These are phyloP conservation scores for Phyllopteryx taeniolatus DNA, from an alignment of 2,113 vertebrate genomes.

Conservation along the genomic window DNA sequence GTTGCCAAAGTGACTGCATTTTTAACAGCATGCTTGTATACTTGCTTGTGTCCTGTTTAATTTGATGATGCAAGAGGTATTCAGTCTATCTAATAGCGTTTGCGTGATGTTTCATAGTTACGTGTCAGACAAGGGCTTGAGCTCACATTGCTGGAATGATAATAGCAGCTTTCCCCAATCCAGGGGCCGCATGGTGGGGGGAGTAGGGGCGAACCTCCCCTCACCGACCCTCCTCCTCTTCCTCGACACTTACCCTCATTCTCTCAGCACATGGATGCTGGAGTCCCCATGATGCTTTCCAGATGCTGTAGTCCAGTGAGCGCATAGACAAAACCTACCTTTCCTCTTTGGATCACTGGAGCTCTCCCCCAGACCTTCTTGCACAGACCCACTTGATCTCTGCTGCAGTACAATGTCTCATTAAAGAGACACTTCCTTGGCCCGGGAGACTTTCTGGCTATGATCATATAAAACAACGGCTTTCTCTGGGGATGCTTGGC, in stretches of 20 bases:
- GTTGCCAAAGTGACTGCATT: neutral
- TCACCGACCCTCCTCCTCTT: constrained; percentile 46
- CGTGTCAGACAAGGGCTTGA: constrained; percentile 67
- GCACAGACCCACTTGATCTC: constrained; percentile 24
- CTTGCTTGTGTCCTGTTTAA: constrained; percentile 58
- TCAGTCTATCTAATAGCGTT: constrained; percentile 71
- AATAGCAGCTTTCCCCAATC: constrained; percentile 71
- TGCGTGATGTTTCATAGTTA: constrained; percentile 77
- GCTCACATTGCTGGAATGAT: constrained; percentile 75
- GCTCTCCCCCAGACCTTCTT: constrained; percentile 26
- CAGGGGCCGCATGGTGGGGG: constrained; percentile 26
- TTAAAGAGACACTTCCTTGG: constrained; percentile 64
- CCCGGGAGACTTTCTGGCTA: constrained; percentile 47
- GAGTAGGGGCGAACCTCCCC: constrained; percentile 38
- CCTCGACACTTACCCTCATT: constrained; percentile 44
- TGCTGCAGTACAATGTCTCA: constrained; percentile 53
- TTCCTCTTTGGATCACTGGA: constrained; percentile 34
- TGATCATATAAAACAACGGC: constrained; percentile 51
- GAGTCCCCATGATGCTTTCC: constrained; percentile 71
- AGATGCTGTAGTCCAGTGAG: constrained; percentile 65
- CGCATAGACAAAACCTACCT: constrained; percentile 45
- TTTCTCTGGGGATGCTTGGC: constrained; percentile 32
- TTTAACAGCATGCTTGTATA: constrained; percentile 20
- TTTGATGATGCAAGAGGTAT: constrained; percentile 66
- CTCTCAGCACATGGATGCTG: constrained; percentile 59